These are phyloP conservation scores for Helicoverpa assulta DNA, from an alignment of 2,888 invertebrate species.

Conservation along the genomic window DNA sequence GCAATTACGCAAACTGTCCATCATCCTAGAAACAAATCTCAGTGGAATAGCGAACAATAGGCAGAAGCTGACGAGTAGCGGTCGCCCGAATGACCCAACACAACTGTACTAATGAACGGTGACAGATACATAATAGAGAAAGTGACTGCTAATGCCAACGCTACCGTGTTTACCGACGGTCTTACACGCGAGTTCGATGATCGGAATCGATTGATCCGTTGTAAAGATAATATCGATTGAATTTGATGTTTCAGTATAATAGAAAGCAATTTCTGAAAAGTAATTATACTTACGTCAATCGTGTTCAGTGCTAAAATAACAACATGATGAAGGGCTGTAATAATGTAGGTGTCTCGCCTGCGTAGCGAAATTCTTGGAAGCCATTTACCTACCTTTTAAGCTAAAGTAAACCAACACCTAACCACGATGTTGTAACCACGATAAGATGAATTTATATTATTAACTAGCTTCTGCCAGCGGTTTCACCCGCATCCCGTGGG, in stretches of 20 bases:
- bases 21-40: slow-evolving; percentile 54
- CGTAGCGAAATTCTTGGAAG: slow-evolving; percentile 17
- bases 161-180: slow-evolving; percentile 43
- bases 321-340: slow-evolving; percentile 1
- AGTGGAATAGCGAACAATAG: slow-evolving; percentile 41
- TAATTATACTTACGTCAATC: slow-evolving; percentile 8
- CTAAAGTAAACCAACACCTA: slow-evolving; percentile 7
- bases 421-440: too few species aligned
- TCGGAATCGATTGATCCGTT: slow-evolving; percentile 48
- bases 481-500: too few species aligned
- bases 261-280: slow-evolving; percentile 22
- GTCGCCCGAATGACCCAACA: slow-evolving; percentile 55
- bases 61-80: slow-evolving; percentile 41
- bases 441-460: slow-evolving; percentile 9
- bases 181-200: slow-evolving; percentile 52
- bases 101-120: slow-evolving; percentile 56
- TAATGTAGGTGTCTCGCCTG: slow-evolving; percentile 12
- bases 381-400: slow-evolving; percentile 1
- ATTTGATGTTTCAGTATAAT: slow-evolving; percentile 17
- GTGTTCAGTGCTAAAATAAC: slow-evolving; percentile 5
- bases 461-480: too few species aligned
- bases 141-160: slow-evolving; percentile 56
- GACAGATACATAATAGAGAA: slow-evolving; percentile 69
- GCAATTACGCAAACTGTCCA: slow-evolving; percentile 54
- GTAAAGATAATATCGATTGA: slow-evolving; percentile 41